Evolutionary conservation across 1,140 invertebrate species (phyloP).

Genomic region (Cherax quadricarinatus): DNA sequence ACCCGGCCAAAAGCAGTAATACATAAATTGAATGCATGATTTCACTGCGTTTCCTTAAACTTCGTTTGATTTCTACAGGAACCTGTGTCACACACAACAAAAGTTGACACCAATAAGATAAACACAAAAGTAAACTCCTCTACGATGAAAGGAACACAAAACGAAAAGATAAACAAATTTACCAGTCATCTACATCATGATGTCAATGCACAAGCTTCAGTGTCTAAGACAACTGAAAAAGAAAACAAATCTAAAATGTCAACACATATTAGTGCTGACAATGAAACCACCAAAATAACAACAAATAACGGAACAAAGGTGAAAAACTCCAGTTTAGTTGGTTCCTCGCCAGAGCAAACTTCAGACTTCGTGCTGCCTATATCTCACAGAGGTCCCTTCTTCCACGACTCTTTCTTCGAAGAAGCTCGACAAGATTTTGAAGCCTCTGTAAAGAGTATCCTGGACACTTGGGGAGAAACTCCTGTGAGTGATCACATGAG

Average conservation of each 20-base stretch:
- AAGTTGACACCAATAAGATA: background rate
- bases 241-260: too few species aligned
- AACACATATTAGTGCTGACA: background rate
- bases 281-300: background rate
- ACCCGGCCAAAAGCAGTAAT: too few species aligned
- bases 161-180: background rate
- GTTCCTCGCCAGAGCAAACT: background rate
- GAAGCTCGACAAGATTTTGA: constrained; percentile 50
- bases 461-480: background rate
- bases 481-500: background rate
- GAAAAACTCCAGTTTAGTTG: background rate
- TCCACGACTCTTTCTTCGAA: constrained; percentile 42
- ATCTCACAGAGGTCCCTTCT: constrained; percentile 42
- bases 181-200: background rate
- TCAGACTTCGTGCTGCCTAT: constrained; percentile 24
- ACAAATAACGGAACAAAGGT: background rate
- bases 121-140: background rate
- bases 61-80: background rate
- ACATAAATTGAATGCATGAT: too few species aligned
- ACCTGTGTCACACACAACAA: background rate
- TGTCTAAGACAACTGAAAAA: too few species aligned
- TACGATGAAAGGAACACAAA: background rate
- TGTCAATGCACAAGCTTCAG: background rate
- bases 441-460: constrained; percentile 23
- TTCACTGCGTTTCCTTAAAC: too few species aligned